Conservation (phyloP, 2,113 vertebrate species). For the Sapajus apella region DNA sequence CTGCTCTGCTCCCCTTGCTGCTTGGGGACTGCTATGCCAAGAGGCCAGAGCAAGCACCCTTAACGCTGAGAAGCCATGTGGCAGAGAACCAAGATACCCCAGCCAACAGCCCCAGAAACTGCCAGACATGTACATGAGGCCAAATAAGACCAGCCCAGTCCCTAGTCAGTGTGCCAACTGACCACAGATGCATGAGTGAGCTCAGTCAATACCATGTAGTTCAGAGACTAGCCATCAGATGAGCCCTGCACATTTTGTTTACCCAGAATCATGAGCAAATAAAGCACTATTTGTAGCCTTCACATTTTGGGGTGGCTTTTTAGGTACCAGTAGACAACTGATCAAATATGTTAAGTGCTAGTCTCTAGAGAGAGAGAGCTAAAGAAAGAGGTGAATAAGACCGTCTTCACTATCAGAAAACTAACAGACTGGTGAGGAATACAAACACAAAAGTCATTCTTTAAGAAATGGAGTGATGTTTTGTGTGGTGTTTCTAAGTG, state of each 20-base stretch:
- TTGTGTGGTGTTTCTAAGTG: neutral
- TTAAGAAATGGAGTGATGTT: neutral
- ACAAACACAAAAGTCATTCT: neutral
- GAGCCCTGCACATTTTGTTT: neutral
- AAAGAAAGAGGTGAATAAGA: neutral
- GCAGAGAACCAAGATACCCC: slow-evolving; percentile 19
- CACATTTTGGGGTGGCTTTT: neutral
- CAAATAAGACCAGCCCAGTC: slow-evolving; percentile 19
- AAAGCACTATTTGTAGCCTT: neutral
- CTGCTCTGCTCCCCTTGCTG: neutral
- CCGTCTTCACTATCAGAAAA: neutral
- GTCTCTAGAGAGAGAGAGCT: neutral
- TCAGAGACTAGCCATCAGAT: neutral
- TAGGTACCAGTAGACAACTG: neutral
- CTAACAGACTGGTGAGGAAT: neutral
- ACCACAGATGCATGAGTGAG: neutral
- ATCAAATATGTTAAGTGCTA: neutral
- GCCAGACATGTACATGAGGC: neutral
- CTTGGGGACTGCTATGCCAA: neutral
- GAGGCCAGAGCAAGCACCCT: neutral
- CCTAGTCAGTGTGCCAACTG: neutral
- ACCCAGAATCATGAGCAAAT: neutral
- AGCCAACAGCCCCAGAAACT: slow-evolving; percentile 11
- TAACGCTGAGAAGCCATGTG: slow-evolving; percentile 29
- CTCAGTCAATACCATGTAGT: fast-evolving